Evolutionary conservation across 2,113 vertebrate genomes (phyloP).

Genomic region (Dunckerocampus dactyliophorus): DNA sequence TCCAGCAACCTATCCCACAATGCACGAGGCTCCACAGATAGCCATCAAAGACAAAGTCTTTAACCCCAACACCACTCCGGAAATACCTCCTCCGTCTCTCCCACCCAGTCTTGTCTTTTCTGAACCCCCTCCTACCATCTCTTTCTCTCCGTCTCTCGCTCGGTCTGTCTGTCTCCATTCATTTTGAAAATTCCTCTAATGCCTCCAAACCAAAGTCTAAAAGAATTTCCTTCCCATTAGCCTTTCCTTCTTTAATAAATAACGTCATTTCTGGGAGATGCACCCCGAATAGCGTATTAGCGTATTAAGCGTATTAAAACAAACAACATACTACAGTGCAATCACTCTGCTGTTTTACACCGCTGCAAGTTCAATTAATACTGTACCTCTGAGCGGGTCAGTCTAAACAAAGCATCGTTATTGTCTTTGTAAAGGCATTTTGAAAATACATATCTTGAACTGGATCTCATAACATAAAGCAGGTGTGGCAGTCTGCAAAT

Average conservation of each 20-base stretch:
- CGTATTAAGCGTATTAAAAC: background rate
- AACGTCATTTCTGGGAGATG: background rate
- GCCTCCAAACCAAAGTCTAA: conserved; percentile 8
- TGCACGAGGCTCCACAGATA: conserved; percentile 56
- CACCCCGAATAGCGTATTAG: too few species aligned
- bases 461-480: too few species aligned
- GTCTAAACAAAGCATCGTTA: too few species aligned
- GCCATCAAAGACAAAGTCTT: conserved; percentile 58
- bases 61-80: conserved; percentile 62
- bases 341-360: too few species aligned
- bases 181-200: conserved; percentile 9
- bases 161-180: background rate
- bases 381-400: too few species aligned
- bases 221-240: background rate
- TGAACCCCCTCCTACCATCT: conserved; percentile 23
- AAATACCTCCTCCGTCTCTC: conserved; percentile 65
- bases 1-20: conserved; percentile 49
- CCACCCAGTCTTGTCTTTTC: conserved; percentile 48
- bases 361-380: too few species aligned
- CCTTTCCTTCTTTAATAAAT: background rate
- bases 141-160: conserved; percentile 6
- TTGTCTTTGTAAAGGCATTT: too few species aligned
- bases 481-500: too few species aligned
- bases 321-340: too few species aligned
- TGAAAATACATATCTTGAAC: too few species aligned